phyloP scores from a whole-genome alignment of 2,797 vertebrate genomes.

The Sebastes diploproa region DNA sequence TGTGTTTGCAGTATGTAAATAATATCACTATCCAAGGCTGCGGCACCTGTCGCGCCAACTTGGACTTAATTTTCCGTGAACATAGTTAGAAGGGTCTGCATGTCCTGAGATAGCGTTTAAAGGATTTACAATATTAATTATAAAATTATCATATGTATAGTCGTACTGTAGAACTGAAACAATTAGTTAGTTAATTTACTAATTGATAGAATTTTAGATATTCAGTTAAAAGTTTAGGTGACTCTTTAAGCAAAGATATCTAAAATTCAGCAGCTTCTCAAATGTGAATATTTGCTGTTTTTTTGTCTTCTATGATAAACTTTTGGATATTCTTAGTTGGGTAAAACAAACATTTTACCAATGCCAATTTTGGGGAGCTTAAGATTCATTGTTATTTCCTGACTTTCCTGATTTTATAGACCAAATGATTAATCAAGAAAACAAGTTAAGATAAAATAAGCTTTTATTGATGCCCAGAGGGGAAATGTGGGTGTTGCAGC shows the following conservation, averaged over 20 bases:
- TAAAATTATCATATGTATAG: neutral
- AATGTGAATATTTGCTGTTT: neutral
- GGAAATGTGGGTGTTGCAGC: neutral
- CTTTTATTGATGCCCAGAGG: neutral
- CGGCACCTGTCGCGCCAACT: slow-evolving; percentile 19
- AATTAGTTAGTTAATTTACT: neutral
- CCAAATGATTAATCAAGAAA: neutral
- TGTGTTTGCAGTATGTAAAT: slow-evolving; percentile 31
- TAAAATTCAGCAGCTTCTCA: neutral
- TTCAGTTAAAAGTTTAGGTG: neutral
- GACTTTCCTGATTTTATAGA: neutral
- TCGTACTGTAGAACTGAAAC: neutral
- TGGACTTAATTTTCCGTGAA: neutral
- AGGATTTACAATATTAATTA: neutral
- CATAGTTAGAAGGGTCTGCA: neutral
- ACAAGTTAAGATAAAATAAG: neutral
- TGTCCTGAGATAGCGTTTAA: neutral
- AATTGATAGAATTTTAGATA: neutral
- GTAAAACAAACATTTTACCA: neutral
- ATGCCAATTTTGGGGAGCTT: neutral
- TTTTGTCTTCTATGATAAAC: neutral
- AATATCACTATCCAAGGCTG: slow-evolving; percentile 7
- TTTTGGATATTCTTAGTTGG: neutral
- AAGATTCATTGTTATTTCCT: neutral
- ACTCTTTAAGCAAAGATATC: neutral